Evolutionary conservation across 2,113 vertebrate genomes (phyloP).

Genomic region (Callipepla squamata): DNA sequence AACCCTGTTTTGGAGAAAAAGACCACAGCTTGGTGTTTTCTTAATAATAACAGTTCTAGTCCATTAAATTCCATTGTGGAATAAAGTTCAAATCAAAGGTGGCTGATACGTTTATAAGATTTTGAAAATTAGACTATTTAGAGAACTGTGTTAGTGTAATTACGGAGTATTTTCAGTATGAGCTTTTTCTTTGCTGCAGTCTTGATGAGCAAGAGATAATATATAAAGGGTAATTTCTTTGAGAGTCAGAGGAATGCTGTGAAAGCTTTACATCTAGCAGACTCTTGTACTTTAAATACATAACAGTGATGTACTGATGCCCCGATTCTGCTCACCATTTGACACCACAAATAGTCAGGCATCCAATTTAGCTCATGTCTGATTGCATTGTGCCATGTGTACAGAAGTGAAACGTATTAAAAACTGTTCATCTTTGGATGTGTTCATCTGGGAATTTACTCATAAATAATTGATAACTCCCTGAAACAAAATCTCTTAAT

Average conservation of each 20-base stretch:
- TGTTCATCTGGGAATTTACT: slow-evolving; percentile 46
- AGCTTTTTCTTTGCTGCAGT: background rate
- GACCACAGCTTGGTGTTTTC: background rate
- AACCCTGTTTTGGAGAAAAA: background rate
- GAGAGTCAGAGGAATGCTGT: background rate
- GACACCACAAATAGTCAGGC: background rate
- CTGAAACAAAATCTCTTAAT: slow-evolving; percentile 61
- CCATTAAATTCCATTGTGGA: background rate
- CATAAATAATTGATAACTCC: slow-evolving; percentile 59
- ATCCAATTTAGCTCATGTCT: background rate
- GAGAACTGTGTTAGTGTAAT: background rate
- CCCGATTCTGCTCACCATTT: background rate
- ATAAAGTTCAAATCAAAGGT: background rate
- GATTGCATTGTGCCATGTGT: background rate
- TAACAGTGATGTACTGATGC: background rate
- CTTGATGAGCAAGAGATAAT: background rate
- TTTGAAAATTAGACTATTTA: background rate
- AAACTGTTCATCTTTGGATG: background rate
- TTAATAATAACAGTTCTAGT: background rate
- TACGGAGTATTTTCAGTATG: background rate
- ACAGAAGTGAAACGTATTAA: slow-evolving; percentile 15
- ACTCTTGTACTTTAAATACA: background rate
- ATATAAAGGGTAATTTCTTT: background rate
- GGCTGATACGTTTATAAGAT: background rate
- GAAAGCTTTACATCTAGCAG: background rate